These are phyloP conservation scores for Zootermopsis nevadensis DNA, from an alignment of 2,888 invertebrate genomes.

Conservation along the genomic window DNA sequence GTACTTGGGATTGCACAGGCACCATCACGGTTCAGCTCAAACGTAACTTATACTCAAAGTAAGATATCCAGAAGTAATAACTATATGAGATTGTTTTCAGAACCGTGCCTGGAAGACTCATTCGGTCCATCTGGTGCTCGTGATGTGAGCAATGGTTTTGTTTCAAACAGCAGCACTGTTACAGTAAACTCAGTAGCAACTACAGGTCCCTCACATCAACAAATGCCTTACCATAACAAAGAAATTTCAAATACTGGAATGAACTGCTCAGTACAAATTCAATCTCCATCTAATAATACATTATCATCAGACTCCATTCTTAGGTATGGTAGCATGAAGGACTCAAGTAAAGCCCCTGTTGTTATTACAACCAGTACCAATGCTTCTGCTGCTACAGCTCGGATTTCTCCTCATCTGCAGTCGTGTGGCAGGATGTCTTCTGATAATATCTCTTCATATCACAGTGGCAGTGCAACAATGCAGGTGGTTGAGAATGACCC, in stretches of 20 bases:
- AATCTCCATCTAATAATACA: not conserved
- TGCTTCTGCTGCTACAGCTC: not conserved
- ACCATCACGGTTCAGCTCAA: constrained; percentile 43
- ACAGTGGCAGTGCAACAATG: constrained; percentile 14
- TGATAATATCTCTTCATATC: constrained; percentile 13
- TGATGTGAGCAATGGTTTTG: constrained; percentile 18
- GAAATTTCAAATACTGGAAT: not conserved
- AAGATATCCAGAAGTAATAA: constrained; percentile 41
- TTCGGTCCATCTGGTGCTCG: not conserved
- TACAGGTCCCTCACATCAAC: not conserved
- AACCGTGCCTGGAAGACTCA: not conserved
- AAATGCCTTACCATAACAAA: constrained; percentile 4
- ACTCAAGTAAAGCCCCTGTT: not conserved
- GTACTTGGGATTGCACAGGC: constrained; percentile 44
- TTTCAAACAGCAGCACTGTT: not conserved
- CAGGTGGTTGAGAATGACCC: constrained; percentile 28
- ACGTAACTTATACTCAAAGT: constrained; percentile 42
- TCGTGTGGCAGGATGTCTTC: constrained; percentile 27
- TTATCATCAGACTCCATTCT: constrained; percentile 1
- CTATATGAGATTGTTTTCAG: constrained; percentile 1
- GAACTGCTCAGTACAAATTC: constrained; percentile 8
- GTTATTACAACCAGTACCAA: not conserved
- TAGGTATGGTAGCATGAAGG: not conserved
- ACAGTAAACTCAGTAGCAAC: not conserved
- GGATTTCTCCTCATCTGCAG: constrained; percentile 10